phyloP scores from a whole-genome alignment of 92 coral and sea anemone species.

The Epizoanthus fatuus region DNA sequence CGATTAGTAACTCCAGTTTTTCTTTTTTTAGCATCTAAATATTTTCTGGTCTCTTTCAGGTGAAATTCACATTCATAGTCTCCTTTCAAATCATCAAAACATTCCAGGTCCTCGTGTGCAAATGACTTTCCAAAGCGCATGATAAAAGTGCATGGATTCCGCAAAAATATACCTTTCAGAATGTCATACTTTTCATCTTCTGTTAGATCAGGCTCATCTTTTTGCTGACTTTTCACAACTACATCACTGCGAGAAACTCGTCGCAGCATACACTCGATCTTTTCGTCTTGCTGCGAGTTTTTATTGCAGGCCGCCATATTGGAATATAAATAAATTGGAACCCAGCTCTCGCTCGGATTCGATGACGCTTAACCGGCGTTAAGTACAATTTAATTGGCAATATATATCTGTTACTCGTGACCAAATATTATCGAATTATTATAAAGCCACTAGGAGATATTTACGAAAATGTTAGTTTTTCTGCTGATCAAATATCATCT shows the following conservation, averaged over 20 bases:
- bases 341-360: conserved; percentile 15
- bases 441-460: too few relatives aligned
- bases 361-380: too few relatives aligned
- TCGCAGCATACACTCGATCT: conserved; percentile 66
- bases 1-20: conserved; percentile 84
- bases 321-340: conserved; percentile 4
- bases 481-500: too few relatives aligned
- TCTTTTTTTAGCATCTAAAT: conserved; percentile 67
- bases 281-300: conserved; percentile 5
- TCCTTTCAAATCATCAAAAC: conserved; percentile 71
- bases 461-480: too few relatives aligned
- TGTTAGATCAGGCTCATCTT: conserved; percentile 89
- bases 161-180: conserved; percentile 69
- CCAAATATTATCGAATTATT: too few relatives aligned
- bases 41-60: conserved; percentile 68
- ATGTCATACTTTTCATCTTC: conserved; percentile 75
- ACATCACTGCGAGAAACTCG: conserved; percentile 77
- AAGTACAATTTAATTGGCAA: too few relatives aligned
- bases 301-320: conserved; percentile 82
- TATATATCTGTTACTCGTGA: too few relatives aligned
- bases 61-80: conserved; percentile 84
- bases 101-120: conserved; percentile 69
- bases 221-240: conserved; percentile 85
- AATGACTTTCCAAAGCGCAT: conserved; percentile 90
- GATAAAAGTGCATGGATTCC: conserved; percentile 79